Evolutionary conservation across 2,888 invertebrate species (phyloP).

Genomic region (Resseliella maxima): DNA sequence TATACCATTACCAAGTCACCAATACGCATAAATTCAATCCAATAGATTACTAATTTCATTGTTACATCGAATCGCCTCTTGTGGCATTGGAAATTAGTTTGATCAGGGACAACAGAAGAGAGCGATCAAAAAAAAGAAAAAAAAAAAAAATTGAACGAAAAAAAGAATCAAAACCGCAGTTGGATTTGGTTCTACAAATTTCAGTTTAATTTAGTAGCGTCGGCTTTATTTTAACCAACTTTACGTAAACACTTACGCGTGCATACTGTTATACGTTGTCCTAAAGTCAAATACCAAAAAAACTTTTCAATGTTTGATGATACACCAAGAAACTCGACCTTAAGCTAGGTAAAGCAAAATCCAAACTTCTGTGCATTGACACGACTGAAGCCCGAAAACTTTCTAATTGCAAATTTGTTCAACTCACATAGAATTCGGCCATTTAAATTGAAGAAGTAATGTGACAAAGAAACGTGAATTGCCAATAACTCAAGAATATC

Average conservation of each 20-base stretch:
- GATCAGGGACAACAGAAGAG: neutral
- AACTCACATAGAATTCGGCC: neutral
- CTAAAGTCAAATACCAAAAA: constrained; percentile 10
- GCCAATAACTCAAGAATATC: neutral
- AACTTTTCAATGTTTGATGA: neutral
- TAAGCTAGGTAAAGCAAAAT: constrained; percentile 4
- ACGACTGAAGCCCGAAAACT: neutral
- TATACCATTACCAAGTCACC: neutral
- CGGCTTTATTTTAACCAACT: neutral
- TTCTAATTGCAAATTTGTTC: neutral
- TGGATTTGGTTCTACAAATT: neutral
- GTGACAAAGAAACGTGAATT: neutral
- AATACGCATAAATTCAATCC: neutral
- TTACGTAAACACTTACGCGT: neutral
- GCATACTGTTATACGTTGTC: neutral
- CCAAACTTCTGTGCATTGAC: neutral
- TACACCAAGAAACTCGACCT: neutral
- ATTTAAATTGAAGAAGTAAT: neutral
- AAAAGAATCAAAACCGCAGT: too few species aligned
- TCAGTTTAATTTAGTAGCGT: neutral
- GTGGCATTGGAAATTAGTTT: neutral
- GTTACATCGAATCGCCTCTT: neutral
- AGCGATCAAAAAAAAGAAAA: too few species aligned
- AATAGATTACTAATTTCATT: neutral
- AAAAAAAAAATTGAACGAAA: too few species aligned